Evolutionary conservation across 2,113 vertebrate genomes (phyloP).

Genomic region (Megaceryle maxima): DNA sequence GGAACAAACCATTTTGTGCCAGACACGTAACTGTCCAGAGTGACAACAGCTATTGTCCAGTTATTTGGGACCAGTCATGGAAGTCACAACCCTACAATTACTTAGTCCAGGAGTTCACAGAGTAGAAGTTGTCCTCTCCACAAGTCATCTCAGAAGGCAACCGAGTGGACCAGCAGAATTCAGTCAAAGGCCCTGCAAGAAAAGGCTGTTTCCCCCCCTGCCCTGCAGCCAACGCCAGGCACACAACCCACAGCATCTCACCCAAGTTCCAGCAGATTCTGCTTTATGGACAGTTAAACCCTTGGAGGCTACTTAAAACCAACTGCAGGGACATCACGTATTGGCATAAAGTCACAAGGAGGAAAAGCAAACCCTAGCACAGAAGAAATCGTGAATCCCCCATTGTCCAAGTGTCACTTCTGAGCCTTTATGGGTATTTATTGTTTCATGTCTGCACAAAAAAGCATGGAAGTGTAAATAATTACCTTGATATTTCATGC

Average conservation of each 20-base stretch:
- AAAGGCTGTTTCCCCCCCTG: background rate
- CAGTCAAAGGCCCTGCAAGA: background rate
- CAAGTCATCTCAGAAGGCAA: background rate
- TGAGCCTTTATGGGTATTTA: constrained; percentile 29
- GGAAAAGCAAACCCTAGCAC: background rate
- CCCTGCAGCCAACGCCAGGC: background rate
- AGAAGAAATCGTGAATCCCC: background rate
- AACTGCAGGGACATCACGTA: background rate
- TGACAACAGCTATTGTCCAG: background rate
- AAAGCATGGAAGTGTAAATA: constrained; percentile 18
- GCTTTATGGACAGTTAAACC: background rate
- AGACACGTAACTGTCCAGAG: background rate
- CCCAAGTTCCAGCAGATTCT: background rate
- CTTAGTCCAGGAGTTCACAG: background rate
- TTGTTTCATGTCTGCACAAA: background rate
- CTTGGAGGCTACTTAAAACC: background rate
- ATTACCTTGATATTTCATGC: constrained; percentile 32
- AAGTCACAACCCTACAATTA: background rate
- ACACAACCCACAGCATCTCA: background rate
- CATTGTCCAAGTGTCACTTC: background rate
- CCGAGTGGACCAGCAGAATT: background rate
- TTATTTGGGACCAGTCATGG: background rate
- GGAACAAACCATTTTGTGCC: background rate
- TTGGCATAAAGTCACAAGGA: background rate
- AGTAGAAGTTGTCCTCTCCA: background rate